Percentiles rank a stretch among this genome's conserved stretches.
Evolutionary conservation across 2,797 vertebrate species (phyloP).

Genomic region (Molothrus aeneus): DNA sequence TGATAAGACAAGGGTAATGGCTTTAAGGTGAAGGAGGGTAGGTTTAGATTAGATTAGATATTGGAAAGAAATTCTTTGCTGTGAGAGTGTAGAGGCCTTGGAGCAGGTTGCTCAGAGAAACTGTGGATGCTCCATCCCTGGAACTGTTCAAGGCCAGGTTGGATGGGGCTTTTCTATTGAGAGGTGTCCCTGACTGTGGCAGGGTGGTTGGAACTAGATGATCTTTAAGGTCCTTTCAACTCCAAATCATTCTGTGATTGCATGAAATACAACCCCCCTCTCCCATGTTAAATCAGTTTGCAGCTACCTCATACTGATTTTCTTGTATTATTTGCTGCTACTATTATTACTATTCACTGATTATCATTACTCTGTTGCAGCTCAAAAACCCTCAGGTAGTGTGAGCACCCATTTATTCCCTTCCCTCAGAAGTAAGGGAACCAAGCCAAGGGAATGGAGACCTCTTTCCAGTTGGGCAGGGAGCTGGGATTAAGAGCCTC

Average conservation of each 20-base stretch:
- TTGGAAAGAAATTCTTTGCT: neutral
- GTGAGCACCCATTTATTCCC: rapidly evolving
- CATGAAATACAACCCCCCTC: neutral
- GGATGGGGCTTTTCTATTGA: neutral
- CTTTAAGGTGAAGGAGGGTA: neutral
- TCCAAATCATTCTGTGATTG: neutral
- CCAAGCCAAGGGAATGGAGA: rapidly evolving
- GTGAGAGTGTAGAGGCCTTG: neutral
- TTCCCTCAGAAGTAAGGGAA: neutral
- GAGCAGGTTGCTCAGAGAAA: neutral
- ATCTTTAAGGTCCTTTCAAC: rapidly evolving
- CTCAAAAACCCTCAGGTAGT: neutral
- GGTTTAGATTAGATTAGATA: neutral
- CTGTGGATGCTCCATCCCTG: neutral
- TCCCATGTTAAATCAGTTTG: rapidly evolving
- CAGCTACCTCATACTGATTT: neutral
- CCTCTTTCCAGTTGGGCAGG: rapidly evolving
- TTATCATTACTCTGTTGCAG: neutral
- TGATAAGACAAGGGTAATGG: neutral
- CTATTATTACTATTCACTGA: neutral
- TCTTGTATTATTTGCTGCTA: neutral
- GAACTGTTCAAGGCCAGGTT: neutral
- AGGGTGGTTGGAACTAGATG: neutral
- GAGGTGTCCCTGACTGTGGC: rapidly evolving
- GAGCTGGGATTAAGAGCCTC: rapidly evolving